phyloP scores from a whole-genome alignment of 2,888 invertebrate genomes.

The Lysandra bellargus region DNA sequence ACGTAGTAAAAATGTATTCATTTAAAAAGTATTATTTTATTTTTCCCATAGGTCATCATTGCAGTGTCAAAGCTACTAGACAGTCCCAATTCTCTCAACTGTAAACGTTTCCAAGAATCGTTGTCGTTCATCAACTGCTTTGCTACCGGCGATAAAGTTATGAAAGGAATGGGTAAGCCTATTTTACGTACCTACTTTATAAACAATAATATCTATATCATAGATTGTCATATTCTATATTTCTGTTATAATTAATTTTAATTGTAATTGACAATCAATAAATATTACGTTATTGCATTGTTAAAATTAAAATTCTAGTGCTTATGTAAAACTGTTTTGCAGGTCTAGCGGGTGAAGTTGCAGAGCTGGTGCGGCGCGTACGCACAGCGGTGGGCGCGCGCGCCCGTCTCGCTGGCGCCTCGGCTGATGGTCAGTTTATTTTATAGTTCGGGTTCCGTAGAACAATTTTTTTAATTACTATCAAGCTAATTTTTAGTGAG shows the following conservation, averaged over 20 bases:
- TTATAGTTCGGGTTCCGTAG: not conserved
- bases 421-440: constrained; percentile 55
- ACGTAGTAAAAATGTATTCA: not conserved
- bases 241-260: too few species aligned
- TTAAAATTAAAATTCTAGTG: not conserved
- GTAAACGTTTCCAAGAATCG: constrained; percentile 96
- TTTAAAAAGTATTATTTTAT: not conserved
- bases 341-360: constrained; percentile 93
- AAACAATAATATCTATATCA: too few species aligned
- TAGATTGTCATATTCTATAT: too few species aligned
- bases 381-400: constrained; percentile 97
- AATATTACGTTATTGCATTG: too few species aligned
- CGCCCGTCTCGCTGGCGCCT: constrained; percentile 89
- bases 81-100: constrained; percentile 93
- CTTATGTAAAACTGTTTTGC: constrained; percentile 12
- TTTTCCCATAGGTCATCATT: constrained; percentile 87
- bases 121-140: constrained; percentile 95
- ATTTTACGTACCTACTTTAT: not conserved
- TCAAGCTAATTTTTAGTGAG: too few species aligned
- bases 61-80: constrained; percentile 97
- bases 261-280: too few species aligned
- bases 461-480: too few species aligned
- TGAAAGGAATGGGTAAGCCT: constrained; percentile 90
- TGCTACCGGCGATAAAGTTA: constrained; percentile 94
- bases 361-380: constrained; percentile 95